A percentile compares a stretch with the other conserved stretches of the same genome.
phyloP scores from a whole-genome alignment of 2,113 vertebrate species.

The Columbina picui region DNA sequence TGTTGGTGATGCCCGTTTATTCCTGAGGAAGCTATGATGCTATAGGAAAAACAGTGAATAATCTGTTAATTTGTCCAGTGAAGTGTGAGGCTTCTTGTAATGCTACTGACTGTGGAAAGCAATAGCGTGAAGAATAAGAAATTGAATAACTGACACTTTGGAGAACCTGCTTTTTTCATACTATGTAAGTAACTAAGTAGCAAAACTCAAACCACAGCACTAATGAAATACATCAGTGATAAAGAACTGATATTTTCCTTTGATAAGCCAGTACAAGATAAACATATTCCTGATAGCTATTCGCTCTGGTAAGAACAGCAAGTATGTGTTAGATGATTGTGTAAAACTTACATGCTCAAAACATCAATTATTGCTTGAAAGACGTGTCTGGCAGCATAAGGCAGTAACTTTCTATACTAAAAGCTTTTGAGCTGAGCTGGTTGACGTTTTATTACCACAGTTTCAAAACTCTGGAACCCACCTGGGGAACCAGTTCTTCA shows the following conservation, averaged over 20 bases:
- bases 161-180: not conserved
- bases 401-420: not conserved
- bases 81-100: accelerated
- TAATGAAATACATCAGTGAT: accelerated
- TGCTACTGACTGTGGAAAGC: not conserved
- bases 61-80: not conserved
- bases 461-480: not conserved
- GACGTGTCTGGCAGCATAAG: accelerated
- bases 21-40: not conserved
- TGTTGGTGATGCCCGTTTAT: not conserved
- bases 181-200: no score
- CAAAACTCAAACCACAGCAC: not conserved
- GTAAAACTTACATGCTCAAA: not conserved
- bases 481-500: not conserved
- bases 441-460: not conserved
- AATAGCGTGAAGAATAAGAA: not conserved
- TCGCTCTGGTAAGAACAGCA: no score
- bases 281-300: not conserved
- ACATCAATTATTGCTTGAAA: not conserved
- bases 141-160: not conserved
- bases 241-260: not conserved
- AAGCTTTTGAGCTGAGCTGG: not conserved
- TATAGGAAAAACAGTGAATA: not conserved
- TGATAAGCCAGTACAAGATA: not conserved
- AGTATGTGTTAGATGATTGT: no score